Evolutionary conservation across 1,140 invertebrate genomes (phyloP), one percentile per base, ranked within the genome.

Genomic region (Octopus bimaculoides): DNA sequence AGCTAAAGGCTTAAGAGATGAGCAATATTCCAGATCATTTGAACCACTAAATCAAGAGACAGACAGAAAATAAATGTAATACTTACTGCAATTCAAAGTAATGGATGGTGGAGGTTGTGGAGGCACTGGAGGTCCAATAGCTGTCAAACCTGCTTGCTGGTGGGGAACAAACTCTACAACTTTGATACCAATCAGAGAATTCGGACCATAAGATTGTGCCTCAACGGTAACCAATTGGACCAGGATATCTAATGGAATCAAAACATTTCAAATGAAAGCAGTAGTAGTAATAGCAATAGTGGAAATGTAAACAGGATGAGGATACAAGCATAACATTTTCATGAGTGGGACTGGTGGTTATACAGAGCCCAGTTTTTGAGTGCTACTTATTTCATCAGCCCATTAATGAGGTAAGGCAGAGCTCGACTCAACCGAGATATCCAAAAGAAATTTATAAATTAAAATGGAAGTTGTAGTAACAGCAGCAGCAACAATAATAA

Each of bases 181-280:
- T 84, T 96, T 94, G 95, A 99, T 98, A 9, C 97, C 92, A 76
- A 98, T 96, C 86, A 97, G 96, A 0, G 97, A 97, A 83, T 96
- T 95, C 0, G 96, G 95, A 0, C 97, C 97, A 90, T 98, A 99
- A 84, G 96, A 96, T 88, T 98, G 96, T 2, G 97, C 97, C 92
- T 95, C 92, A 54, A 92, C 86, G 8, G 92, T 92, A 52, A 91
- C 82, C 82, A 92, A 85, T 77, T 87, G 87, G 6, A 92, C 87
- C 71, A 92, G 83, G 54, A 90, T 83, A 81, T 91, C 91, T 89
- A 84, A 80, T n/a, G 81, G 77, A 77, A n/a, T 4, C 4, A 8
- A 78, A 56, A 0, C 5, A 53, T 26, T 69, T 26, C 4, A 17
- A 17, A n/a, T 71, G 7, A 52, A 17, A 8, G 69, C 26, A 17